Conservation (phyloP, 2,797 vertebrate species). For the Crypturellus tataupa region DNA sequence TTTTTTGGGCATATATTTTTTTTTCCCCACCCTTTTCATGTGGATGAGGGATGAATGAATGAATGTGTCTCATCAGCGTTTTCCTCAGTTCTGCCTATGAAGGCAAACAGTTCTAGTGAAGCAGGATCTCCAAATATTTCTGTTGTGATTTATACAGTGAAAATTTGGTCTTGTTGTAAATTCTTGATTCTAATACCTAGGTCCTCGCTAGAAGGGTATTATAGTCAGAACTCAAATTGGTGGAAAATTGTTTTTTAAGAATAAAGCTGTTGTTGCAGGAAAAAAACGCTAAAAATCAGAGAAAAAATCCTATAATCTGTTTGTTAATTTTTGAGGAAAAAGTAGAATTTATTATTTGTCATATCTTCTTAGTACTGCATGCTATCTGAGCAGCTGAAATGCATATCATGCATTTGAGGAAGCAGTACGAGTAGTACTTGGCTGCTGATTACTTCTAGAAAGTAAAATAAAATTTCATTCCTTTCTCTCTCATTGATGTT, state of each 20-base stretch:
- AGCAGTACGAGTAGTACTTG: conserved; percentile 31
- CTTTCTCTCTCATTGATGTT: not conserved
- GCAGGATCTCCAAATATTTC: not conserved
- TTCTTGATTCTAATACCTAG: not conserved
- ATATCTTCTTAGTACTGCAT: not conserved
- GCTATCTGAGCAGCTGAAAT: conserved; percentile 43
- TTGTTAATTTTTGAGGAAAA: conserved; percentile 57
- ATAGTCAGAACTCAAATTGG: not conserved
- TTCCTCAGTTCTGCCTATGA: not conserved
- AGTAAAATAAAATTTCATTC: conserved; percentile 20
- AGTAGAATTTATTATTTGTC: not conserved
- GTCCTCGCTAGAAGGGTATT: not conserved
- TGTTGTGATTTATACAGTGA: not conserved
- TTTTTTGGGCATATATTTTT: not conserved
- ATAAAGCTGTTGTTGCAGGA: conserved; percentile 20
- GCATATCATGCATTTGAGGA: conserved; percentile 38
- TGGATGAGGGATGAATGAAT: not conserved
- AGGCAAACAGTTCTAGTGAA: not conserved
- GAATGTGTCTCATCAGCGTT: not conserved
- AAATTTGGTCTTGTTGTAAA: not conserved
- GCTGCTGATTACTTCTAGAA: conserved; percentile 65
- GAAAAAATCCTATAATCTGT: not conserved
- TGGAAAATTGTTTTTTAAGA: not conserved
- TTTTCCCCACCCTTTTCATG: not conserved
- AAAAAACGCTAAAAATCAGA: conserved; percentile 6